These are phyloP conservation scores for Lepidurus couesii DNA, from an alignment of 1,140 invertebrate species.

Conservation along the genomic window DNA sequence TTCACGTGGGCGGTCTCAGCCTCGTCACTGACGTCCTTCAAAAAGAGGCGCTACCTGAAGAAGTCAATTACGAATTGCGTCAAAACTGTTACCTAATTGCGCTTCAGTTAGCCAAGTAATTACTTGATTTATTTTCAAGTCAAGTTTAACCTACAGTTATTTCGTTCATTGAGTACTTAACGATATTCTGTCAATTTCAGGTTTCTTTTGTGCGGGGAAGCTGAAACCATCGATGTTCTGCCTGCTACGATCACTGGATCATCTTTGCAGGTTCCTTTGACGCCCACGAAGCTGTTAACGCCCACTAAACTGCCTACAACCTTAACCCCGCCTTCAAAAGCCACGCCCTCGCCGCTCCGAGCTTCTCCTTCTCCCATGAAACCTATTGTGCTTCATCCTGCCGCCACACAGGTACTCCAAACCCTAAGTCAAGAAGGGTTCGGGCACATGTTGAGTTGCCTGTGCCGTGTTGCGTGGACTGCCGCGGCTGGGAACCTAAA, in stretches of 20 bases:
- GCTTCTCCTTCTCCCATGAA: conserved; percentile 26
- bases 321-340: conserved; percentile 31
- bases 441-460: conserved; percentile 47
- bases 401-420: conserved; percentile 38
- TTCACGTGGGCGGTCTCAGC: conserved; percentile 47
- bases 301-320: conserved; percentile 32
- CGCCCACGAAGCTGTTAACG: conserved; percentile 30
- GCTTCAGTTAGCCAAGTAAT: conserved; percentile 47
- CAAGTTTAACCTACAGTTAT: background rate
- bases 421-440: conserved; percentile 46
- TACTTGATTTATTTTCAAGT: background rate
- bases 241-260: conserved; percentile 20
- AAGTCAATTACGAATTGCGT: conserved; percentile 49
- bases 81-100: conserved; percentile 51
- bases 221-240: conserved; percentile 29
- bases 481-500: conserved; percentile 49
- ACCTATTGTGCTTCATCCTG: conserved; percentile 26
- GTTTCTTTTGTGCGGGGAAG: conserved; percentile 39
- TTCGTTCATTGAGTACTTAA: background rate
- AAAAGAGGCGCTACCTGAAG: conserved; percentile 47
- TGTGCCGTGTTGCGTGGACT: conserved; percentile 51
- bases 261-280: conserved; percentile 28
- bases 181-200: conserved; percentile 32
- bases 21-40: conserved; percentile 49
- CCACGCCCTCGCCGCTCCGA: conserved; percentile 24